Conservation (phyloP, 2,113 vertebrate genomes). For the Pachypanchax playfairii region DNA sequence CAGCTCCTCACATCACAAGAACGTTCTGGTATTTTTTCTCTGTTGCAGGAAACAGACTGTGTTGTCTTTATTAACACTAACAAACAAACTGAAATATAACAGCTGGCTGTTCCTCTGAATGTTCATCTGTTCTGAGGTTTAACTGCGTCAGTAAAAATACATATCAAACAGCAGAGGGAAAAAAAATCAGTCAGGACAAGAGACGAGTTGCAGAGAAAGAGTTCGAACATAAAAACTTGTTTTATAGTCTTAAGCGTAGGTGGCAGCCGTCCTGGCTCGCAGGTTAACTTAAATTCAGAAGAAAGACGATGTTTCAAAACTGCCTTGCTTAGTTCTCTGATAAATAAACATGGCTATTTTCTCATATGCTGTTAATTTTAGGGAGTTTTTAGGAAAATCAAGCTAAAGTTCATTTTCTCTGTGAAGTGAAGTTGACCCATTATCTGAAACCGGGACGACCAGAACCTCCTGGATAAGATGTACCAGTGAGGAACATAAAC, state of each 20-base stretch:
- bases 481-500: conserved; percentile 6
- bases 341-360: not conserved
- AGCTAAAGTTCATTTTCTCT: conserved; percentile 5
- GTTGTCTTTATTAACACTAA: conserved; percentile 20
- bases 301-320: too few relatives aligned
- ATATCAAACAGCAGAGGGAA: conserved; percentile 32
- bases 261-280: too few relatives aligned
- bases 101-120: conserved; percentile 27
- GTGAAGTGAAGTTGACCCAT: conserved; percentile 1
- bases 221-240: too few relatives aligned
- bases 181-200: not conserved
- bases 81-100: conserved; percentile 42
- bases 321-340: not conserved
- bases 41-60: conserved; percentile 13
- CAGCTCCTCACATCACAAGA: conserved; percentile 1
- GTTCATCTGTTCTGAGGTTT: conserved; percentile 37
- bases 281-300: too few relatives aligned
- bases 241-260: too few relatives aligned
- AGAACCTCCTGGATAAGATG: conserved; percentile 2
- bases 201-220: not conserved
- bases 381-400: not conserved
- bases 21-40: conserved; percentile 2
- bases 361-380: not conserved
- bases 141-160: conserved; percentile 37
- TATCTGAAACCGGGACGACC: not conserved